Percentiles rank a stretch among this genome's conserved stretches.
Conservation (phyloP, 2,113 vertebrate species). For the Rhea americana region DNA sequence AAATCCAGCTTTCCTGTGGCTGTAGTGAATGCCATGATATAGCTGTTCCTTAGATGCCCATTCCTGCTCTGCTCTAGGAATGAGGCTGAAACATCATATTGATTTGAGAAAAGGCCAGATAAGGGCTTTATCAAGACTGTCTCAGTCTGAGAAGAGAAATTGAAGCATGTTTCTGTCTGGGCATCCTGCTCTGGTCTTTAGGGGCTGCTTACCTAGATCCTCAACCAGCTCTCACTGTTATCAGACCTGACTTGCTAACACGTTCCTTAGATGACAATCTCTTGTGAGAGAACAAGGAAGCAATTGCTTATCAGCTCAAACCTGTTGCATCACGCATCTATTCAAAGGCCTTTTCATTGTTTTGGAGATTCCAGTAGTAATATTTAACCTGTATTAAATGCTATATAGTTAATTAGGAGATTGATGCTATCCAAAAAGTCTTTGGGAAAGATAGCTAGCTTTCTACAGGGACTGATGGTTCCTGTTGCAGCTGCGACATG, state of each 20-base stretch:
- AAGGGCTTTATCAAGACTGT: constrained; percentile 32
- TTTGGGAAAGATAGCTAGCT: background rate
- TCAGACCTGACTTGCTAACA: background rate
- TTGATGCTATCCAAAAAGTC: background rate
- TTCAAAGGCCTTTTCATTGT: background rate
- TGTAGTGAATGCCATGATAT: rapidly evolving
- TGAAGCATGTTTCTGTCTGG: background rate
- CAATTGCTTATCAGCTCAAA: background rate
- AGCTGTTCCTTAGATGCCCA: background rate
- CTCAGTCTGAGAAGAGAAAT: background rate
- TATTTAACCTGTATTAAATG: background rate
- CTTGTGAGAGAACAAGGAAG: background rate
- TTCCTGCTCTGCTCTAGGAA: background rate
- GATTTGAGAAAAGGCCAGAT: background rate
- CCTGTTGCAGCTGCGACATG: background rate
- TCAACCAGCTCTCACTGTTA: background rate
- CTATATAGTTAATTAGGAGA: background rate
- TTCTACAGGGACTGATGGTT: background rate
- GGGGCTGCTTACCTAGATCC: background rate
- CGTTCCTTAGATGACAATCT: background rate
- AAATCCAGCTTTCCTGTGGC: background rate
- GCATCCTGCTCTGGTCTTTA: background rate
- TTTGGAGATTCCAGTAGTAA: background rate
- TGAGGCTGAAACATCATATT: background rate
- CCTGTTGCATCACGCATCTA: background rate